Percentiles rank a stretch among this genome's conserved stretches.
Conservation (phyloP, 1,140 invertebrate species). For the Pissodes strobi region DNA sequence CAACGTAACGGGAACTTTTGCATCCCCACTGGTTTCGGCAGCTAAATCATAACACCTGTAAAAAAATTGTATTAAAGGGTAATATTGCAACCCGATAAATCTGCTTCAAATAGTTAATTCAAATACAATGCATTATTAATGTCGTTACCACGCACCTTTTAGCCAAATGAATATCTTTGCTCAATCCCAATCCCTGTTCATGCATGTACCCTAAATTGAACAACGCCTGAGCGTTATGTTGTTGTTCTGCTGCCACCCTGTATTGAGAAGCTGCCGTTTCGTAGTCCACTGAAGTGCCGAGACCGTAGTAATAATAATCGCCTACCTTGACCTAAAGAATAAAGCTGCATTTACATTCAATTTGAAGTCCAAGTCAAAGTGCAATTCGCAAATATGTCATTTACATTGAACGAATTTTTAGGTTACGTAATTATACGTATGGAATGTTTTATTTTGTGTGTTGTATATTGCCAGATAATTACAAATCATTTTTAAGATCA, state of each 20-base stretch:
- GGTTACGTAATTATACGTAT: no score
- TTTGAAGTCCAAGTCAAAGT: no score
- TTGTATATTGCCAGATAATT: no score
- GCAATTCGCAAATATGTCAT: no score
- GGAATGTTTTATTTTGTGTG: no score
- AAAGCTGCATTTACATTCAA: no score
- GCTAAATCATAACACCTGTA: constrained; percentile 89
- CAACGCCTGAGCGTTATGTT: constrained; percentile 97
- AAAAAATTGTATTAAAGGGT: no score
- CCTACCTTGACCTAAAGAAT: constrained; percentile 90
- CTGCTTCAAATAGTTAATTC: no score
- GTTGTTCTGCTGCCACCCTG: constrained; percentile 90
- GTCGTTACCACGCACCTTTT: constrained; percentile 62
- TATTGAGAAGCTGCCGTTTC: constrained; percentile 90
- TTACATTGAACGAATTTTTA: no score
- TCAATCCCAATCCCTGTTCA: constrained; percentile 92
- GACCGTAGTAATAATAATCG: constrained; percentile 98
- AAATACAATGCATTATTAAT: neutral
- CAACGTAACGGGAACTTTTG: constrained; percentile 90
- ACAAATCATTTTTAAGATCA: no score
- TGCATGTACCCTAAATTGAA: constrained; percentile 99
- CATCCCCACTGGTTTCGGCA: constrained; percentile 91
- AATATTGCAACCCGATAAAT: neutral
- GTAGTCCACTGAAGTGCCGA: constrained; percentile 89
- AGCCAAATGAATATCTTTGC: constrained; percentile 76